Evolutionary conservation across 2,113 vertebrate species (phyloP).

Genomic region (Anolis sagrei): DNA sequence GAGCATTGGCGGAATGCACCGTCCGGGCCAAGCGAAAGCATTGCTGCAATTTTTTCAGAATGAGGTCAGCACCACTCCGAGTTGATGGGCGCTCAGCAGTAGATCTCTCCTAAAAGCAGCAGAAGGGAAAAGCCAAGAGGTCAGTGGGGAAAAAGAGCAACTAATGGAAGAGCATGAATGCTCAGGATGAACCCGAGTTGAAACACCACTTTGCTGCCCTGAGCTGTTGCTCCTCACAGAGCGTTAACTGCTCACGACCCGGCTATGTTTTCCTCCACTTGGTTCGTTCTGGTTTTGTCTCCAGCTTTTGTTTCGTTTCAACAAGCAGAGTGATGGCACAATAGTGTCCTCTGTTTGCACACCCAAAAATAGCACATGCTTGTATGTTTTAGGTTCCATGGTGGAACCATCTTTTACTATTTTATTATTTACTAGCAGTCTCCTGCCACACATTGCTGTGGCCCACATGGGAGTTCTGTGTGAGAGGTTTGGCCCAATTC

Average conservation of each 20-base stretch:
- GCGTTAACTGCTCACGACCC: not conserved
- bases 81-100: conserved; percentile 55
- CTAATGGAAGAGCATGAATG: conserved; percentile 43
- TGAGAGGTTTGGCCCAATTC: no score
- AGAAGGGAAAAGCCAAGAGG: conserved; percentile 18
- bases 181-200: conserved; percentile 56
- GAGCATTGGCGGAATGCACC: conserved; percentile 44
- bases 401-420: not conserved
- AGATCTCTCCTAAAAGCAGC: conserved; percentile 2
- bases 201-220: not conserved
- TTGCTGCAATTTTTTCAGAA: conserved; percentile 52
- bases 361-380: no score
- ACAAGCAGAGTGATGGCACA: not conserved
- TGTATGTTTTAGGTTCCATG: not conserved
- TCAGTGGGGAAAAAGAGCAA: conserved; percentile 44
- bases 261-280: no score
- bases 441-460: no score
- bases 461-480: no score
- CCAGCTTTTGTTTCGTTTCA: not conserved
- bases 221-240: fast-evolving
- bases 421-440: no score
- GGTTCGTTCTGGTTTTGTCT: no score
- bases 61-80: conserved; percentile 54
- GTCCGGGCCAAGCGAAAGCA: not conserved
- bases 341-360: not conserved